Evolutionary conservation across 2,888 invertebrate genomes (phyloP).

Genomic region (Branchellion lobata): DNA sequence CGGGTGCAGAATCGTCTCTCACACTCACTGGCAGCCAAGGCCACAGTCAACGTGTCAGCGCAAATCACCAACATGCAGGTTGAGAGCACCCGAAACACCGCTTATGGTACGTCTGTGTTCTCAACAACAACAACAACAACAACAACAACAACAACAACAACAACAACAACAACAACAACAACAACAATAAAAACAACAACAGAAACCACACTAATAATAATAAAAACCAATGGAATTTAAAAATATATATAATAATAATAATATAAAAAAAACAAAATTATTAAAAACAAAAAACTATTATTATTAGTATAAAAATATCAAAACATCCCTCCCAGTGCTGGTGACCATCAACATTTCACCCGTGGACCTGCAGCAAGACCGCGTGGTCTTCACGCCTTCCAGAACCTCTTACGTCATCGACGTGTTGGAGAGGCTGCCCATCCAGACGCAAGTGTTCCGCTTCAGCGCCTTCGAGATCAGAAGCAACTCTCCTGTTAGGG

Average conservation of each 20-base stretch:
- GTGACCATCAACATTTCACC: slow-evolving; percentile 25
- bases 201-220: too few relatives aligned
- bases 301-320: too few relatives aligned
- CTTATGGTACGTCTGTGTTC: slow-evolving; percentile 12
- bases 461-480: slow-evolving; percentile 21
- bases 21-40: not conserved
- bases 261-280: too few relatives aligned
- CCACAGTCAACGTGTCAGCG: not conserved
- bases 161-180: not conserved
- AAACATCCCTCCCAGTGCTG: slow-evolving; percentile 1
- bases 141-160: too few relatives aligned
- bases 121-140: not conserved
- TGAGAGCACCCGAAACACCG: not conserved
- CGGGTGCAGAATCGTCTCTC: not conserved
- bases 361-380: not conserved
- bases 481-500: not conserved
- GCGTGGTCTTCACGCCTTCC: slow-evolving; percentile 26
- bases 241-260: too few relatives aligned
- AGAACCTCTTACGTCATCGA: not conserved
- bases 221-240: too few relatives aligned
- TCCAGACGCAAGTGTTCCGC: not conserved
- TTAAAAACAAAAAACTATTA: too few relatives aligned
- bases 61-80: not conserved
- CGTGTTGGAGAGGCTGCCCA: slow-evolving; percentile 8
- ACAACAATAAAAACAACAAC: too few relatives aligned